A percentile compares a stretch with the other conserved stretches of the same genome.
Evolutionary conservation across 2,797 vertebrate genomes (phyloP).

Genomic region (Ateles fusciceps): DNA sequence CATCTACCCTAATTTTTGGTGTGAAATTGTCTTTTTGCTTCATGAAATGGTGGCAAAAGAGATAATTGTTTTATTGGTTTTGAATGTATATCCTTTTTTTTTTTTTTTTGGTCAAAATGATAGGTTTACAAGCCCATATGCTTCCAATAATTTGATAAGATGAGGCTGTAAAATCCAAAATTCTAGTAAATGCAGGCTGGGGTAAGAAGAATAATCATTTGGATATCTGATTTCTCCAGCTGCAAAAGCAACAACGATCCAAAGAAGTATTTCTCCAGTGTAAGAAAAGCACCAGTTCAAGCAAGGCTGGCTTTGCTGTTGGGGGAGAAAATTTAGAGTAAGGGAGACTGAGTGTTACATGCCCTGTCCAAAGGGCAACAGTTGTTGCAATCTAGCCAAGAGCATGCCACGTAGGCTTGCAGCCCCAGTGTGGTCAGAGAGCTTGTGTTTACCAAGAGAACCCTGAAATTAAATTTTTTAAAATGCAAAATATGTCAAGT

Average conservation of each 20-base stretch:
- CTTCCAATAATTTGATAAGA: not conserved
- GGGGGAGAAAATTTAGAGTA: not conserved
- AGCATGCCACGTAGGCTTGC: accelerated
- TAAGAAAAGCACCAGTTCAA: not conserved
- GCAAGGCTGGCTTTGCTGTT: not conserved
- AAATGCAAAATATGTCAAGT: not conserved
- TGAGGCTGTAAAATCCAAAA: not conserved
- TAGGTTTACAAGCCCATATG: not conserved
- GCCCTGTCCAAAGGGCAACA: not conserved
- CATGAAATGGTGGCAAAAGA: not conserved
- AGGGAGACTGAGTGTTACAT: not conserved
- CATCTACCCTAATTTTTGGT: not conserved
- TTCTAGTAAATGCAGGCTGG: not conserved
- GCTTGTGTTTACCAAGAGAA: not conserved
- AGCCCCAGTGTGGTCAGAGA: not conserved
- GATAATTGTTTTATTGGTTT: not conserved
- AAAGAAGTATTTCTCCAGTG: not conserved
- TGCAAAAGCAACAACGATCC: not conserved
- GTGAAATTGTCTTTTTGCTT: not conserved
- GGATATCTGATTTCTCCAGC: not conserved
- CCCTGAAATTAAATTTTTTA: not conserved
- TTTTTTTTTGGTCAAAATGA: not conserved
- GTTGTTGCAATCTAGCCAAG: not conserved
- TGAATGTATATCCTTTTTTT: not conserved
- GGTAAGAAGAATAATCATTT: not conserved